These are phyloP conservation scores for Ptychobarbus kaznakovi DNA, from an alignment of 2,797 vertebrate genomes.

Conservation along the genomic window DNA sequence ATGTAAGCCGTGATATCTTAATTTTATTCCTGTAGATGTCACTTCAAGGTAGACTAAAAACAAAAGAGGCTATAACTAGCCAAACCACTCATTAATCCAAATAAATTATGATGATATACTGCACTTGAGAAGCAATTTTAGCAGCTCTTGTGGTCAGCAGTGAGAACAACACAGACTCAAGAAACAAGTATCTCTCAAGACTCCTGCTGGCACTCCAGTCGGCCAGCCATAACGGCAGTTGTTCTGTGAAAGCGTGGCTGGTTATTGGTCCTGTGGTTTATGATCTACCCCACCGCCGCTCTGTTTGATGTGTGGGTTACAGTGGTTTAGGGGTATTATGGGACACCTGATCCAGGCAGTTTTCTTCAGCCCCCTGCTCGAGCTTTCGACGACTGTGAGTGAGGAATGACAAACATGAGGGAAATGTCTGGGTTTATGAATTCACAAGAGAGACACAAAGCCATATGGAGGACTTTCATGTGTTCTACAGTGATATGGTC, in stretches of 20 bases:
- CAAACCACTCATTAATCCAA: background rate
- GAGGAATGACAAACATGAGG: slow-evolving; percentile 46
- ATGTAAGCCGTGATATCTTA: background rate
- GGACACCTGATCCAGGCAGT: slow-evolving; percentile 44
- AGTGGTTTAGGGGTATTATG: slow-evolving; percentile 47
- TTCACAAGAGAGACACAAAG: slow-evolving; percentile 34
- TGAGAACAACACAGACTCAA: slow-evolving; percentile 18
- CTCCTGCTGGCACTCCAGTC: background rate
- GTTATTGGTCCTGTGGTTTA: slow-evolving; percentile 50
- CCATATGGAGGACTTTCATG: slow-evolving; percentile 30
- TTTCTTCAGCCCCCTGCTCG: slow-evolving; percentile 39
- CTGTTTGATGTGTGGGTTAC: slow-evolving; percentile 54
- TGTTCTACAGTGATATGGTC: slow-evolving; percentile 20
- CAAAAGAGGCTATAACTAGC: background rate
- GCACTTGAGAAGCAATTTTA: slow-evolving; percentile 8
- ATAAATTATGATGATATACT: background rate
- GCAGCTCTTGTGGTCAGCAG: slow-evolving; percentile 23
- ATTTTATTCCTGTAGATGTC: background rate
- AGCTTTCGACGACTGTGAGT: slow-evolving; percentile 39
- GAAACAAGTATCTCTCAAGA: slow-evolving; percentile 13
- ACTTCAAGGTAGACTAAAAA: background rate
- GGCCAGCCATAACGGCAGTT: slow-evolving; percentile 36
- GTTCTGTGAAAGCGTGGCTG: slow-evolving; percentile 40
- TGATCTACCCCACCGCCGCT: slow-evolving; percentile 4
- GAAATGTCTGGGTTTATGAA: slow-evolving; percentile 41